Conservation (phyloP, 2,888 invertebrate species). For the Hyposoter didymator region DNA sequence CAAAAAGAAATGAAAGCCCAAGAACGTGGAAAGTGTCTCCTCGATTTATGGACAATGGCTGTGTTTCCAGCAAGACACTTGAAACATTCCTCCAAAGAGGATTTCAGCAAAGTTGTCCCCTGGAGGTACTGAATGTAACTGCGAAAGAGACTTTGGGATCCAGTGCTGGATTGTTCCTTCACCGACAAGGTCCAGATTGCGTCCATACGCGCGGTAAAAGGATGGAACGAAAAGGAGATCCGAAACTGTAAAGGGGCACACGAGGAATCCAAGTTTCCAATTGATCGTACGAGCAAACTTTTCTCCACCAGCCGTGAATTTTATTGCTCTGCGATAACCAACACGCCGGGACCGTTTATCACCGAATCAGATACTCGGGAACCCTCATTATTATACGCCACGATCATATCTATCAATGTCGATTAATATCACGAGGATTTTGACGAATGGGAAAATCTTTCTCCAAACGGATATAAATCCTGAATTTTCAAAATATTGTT, state of each 20-base stretch:
- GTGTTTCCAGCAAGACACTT: slow-evolving; percentile 19
- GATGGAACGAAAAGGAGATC: slow-evolving; percentile 20
- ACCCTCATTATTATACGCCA: slow-evolving; percentile 34
- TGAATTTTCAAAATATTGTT: neutral
- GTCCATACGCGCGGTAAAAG: slow-evolving; percentile 41
- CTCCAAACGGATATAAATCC: neutral
- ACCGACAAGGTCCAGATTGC: slow-evolving; percentile 48
- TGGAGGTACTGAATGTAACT: slow-evolving; percentile 21
- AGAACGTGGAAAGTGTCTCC: slow-evolving; percentile 40
- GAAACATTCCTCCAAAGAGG: slow-evolving; percentile 32
- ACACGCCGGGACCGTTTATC: slow-evolving; percentile 41
- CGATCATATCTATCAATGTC: neutral
- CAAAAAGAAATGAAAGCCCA: slow-evolving; percentile 4
- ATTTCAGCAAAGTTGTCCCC: slow-evolving; percentile 31
- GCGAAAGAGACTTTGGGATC: slow-evolving; percentile 33
- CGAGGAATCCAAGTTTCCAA: slow-evolving; percentile 41
- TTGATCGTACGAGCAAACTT: slow-evolving; percentile 47
- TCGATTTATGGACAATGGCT: slow-evolving; percentile 51
- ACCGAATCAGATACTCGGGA: neutral
- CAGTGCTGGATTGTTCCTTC: slow-evolving; percentile 6
- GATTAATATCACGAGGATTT: neutral
- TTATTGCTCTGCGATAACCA: slow-evolving; percentile 46
- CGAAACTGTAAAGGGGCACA: neutral
- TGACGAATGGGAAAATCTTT: neutral
- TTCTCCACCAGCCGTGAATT: slow-evolving; percentile 25